phyloP scores from a whole-genome alignment of 2,888 invertebrate genomes.

The Teleiodes luculella region DNA sequence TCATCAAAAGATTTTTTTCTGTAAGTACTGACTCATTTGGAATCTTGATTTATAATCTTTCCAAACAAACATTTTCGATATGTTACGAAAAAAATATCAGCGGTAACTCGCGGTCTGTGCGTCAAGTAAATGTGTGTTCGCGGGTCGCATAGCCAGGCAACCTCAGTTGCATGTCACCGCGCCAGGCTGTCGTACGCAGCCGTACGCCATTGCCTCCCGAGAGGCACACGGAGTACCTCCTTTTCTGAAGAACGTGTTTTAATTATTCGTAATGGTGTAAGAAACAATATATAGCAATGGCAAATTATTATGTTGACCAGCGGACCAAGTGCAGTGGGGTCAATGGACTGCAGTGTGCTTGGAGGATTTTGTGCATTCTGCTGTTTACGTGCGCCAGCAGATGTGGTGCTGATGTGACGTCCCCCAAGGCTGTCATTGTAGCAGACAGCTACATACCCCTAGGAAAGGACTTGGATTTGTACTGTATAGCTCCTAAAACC shows the following conservation, averaged over 20 bases:
- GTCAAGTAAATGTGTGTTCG: background rate
- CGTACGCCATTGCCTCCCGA: constrained; percentile 66
- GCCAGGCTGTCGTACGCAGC: constrained; percentile 33
- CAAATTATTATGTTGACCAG: constrained; percentile 43
- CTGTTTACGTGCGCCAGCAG: constrained; percentile 43
- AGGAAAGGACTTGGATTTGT: constrained; percentile 81
- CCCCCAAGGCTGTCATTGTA: constrained; percentile 54
- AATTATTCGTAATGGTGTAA: constrained; percentile 61
- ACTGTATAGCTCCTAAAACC: constrained; percentile 77
- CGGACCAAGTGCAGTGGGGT: constrained; percentile 51
- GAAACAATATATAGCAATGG: constrained; percentile 50
- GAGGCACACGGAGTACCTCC: constrained; percentile 55
- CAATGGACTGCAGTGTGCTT: constrained; percentile 47
- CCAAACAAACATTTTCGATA: background rate
- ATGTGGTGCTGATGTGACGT: constrained; percentile 29
- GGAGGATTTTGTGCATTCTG: constrained; percentile 61
- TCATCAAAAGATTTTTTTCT: constrained; percentile 40
- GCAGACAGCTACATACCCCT: constrained; percentile 78
- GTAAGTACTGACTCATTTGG: constrained; percentile 54
- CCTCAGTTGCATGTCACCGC: constrained; percentile 64
- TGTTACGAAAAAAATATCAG: background rate
- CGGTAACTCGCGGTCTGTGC: background rate
- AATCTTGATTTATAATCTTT: background rate
- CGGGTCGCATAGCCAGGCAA: background rate
- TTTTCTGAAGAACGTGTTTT: constrained; percentile 43